Conservation (phyloP, 1,140 invertebrate genomes). For the Asobara japonica region DNA sequence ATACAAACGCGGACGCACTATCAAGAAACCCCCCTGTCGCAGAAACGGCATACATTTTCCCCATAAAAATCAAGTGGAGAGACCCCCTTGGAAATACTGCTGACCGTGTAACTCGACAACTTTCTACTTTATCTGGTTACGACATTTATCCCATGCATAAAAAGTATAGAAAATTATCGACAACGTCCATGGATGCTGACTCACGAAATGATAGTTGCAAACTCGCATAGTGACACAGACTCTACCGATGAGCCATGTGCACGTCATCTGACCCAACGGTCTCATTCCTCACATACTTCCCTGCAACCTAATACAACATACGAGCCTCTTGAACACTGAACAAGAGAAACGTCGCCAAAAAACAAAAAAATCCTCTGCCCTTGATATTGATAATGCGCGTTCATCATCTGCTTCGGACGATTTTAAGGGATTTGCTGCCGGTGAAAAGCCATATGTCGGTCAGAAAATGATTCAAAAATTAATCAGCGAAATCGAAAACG, state of each 20-base stretch:
- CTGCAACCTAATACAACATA: not conserved
- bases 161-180: not conserved
- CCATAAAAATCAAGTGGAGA: not conserved
- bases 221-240: too few relatives aligned
- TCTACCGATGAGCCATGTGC: not conserved
- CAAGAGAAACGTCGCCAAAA: too few relatives aligned
- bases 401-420: too few relatives aligned
- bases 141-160: not conserved
- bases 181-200: not conserved
- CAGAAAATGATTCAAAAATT: not conserved
- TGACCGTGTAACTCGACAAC: not conserved
- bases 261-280: not conserved
- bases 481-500: not conserved
- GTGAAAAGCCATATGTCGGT: not conserved
- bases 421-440: not conserved
- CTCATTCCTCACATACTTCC: not conserved
- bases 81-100: not conserved
- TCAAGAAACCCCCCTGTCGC: slow-evolving; percentile 3
- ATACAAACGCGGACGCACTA: not conserved
- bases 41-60: not conserved
- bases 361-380: not conserved
- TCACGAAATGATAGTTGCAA: not conserved
- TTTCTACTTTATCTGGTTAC: not conserved
- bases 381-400: too few relatives aligned
- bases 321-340: not conserved